These are phyloP conservation scores for Odontomyia ornata DNA, from an alignment of 2,888 invertebrate genomes.

Conservation along the genomic window DNA sequence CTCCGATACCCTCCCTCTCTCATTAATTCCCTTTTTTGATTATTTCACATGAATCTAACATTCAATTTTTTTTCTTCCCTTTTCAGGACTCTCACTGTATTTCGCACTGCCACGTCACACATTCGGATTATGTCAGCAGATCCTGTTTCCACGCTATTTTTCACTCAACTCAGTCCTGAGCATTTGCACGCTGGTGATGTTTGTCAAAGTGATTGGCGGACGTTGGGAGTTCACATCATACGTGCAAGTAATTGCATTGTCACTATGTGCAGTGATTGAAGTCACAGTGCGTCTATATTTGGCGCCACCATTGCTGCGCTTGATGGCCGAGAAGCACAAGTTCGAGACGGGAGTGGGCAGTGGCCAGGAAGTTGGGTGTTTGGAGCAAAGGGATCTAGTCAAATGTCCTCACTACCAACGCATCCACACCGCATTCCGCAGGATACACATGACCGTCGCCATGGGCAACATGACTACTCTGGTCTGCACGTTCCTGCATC, in stretches of 20 bases:
- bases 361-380: slow-evolving; percentile 80
- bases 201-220: slow-evolving; percentile 65
- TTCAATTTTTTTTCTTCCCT: slow-evolving; percentile 25
- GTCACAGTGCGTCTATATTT: slow-evolving; percentile 79
- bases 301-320: slow-evolving; percentile 76
- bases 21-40: too few species aligned
- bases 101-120: slow-evolving; percentile 86
- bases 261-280: slow-evolving; percentile 69
- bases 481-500: slow-evolving; percentile 73
- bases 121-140: slow-evolving; percentile 87
- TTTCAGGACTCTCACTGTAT: slow-evolving; percentile 82
- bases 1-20: too few species aligned
- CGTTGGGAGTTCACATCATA: slow-evolving; percentile 68
- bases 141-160: slow-evolving; percentile 88
- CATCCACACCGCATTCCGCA: slow-evolving; percentile 78
- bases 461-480: slow-evolving; percentile 80
- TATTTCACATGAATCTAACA: slow-evolving; percentile 7
- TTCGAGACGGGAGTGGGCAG: slow-evolving; percentile 80
- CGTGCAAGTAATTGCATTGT: slow-evolving; percentile 65
- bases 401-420: slow-evolving; percentile 83
- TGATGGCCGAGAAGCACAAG: slow-evolving; percentile 78
- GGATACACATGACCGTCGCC: slow-evolving; percentile 80
- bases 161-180: slow-evolving; percentile 79
- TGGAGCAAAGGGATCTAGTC: slow-evolving; percentile 75
- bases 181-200: slow-evolving; percentile 76